These are phyloP conservation scores for Ammospiza nelsoni DNA, from an alignment of 2,113 vertebrate species.

Conservation along the genomic window DNA sequence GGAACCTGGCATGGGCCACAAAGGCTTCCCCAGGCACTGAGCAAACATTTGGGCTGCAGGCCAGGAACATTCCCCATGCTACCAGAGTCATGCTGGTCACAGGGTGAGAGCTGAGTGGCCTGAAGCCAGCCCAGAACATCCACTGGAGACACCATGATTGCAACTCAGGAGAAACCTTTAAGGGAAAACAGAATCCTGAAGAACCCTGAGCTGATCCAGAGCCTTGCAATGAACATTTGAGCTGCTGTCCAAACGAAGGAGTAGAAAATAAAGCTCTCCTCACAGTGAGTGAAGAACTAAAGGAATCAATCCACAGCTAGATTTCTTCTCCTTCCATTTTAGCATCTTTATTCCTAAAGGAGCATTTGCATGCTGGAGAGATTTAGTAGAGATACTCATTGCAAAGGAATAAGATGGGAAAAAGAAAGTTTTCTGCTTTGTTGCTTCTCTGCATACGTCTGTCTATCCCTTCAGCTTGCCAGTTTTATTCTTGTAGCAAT, in stretches of 20 bases:
- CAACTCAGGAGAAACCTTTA: neutral
- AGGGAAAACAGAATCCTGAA: neutral
- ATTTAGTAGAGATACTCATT: neutral
- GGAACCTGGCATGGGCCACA: neutral
- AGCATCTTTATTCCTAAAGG: neutral
- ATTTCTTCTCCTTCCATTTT: neutral
- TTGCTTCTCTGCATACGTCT: neutral
- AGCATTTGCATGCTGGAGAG: neutral
- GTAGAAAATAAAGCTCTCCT: neutral
- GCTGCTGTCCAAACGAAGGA: neutral
- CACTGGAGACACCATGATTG: neutral
- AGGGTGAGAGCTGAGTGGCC: neutral
- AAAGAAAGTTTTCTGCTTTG: neutral
- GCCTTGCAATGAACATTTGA: neutral
- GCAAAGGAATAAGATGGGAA: neutral
- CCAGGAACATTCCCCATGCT: neutral
- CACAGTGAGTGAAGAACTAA: neutral
- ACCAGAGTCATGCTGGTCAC: neutral
- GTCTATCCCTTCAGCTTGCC: neutral
- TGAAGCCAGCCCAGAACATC: neutral
- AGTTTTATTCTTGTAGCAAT: neutral
- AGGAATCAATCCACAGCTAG: neutral
- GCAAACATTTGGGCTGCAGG: neutral
- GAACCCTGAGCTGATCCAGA: neutral
- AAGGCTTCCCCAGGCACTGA: neutral